Evolutionary conservation across 1,140 invertebrate species (phyloP).

Genomic region (Aphis gossypii): DNA sequence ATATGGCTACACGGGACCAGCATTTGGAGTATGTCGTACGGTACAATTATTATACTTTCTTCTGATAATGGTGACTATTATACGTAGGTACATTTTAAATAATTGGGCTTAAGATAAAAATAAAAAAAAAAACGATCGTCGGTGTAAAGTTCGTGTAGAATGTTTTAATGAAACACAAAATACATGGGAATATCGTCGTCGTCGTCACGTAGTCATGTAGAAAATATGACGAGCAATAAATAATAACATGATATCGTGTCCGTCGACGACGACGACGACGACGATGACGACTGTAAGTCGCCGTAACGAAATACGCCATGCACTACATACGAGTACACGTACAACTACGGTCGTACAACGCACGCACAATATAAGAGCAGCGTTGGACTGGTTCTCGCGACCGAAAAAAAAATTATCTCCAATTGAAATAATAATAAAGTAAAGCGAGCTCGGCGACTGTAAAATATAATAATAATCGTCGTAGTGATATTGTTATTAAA

Average conservation of each 20-base stretch:
- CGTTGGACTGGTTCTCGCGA: not conserved
- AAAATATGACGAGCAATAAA: conserved; percentile 17
- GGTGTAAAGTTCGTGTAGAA: not conserved
- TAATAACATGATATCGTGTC: not conserved
- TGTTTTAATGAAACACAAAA: conserved; percentile 21
- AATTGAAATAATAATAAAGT: not conserved
- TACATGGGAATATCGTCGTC: not conserved
- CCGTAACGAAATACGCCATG: not conserved
- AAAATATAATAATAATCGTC: not conserved
- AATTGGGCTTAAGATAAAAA: not conserved
- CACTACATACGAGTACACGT: not conserved
- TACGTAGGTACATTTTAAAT: not conserved
- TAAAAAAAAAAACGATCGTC: not conserved
- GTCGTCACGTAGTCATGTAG: not conserved
- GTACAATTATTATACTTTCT: not conserved
- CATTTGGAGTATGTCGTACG: not conserved
- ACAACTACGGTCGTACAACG: not conserved
- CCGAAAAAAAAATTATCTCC: not conserved
- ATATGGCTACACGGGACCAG: not conserved
- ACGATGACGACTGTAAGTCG: not conserved
- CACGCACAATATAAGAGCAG: not conserved
- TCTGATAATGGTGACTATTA: not conserved
- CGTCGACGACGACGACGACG: too few species aligned
- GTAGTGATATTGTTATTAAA: not conserved
- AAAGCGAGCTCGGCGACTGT: not conserved